Evolutionary conservation across 1,140 invertebrate species (phyloP).

Genomic region (Triops cancriformis): DNA sequence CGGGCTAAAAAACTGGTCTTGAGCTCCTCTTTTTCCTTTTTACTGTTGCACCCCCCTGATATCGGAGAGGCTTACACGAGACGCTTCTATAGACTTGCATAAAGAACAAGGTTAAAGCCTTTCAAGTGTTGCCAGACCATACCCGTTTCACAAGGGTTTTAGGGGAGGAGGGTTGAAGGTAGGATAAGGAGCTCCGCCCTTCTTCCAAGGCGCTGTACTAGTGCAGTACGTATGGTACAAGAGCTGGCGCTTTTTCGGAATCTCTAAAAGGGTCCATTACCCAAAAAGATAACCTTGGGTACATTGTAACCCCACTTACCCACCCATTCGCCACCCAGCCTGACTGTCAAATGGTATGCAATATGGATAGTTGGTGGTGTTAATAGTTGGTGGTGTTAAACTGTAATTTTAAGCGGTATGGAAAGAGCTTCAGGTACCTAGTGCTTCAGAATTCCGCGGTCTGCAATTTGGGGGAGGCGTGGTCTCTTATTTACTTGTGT

Average conservation of each 20-base stretch:
- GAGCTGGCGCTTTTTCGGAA: background rate
- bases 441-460: too few species aligned
- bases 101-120: background rate
- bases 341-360: background rate
- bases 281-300: background rate
- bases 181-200: background rate
- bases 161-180: background rate
- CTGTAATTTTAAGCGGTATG: background rate
- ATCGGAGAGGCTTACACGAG: background rate
- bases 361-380: background rate
- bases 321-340: background rate
- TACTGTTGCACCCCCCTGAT: background rate
- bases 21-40: background rate
- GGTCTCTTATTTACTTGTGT: too few species aligned
- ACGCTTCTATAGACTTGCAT: constrained; percentile 3
- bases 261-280: background rate
- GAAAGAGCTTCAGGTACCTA: too few species aligned
- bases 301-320: background rate
- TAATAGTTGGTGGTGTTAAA: background rate
- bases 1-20: background rate
- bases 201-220: background rate
- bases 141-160: background rate
- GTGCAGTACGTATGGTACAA: too few species aligned
- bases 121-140: background rate
- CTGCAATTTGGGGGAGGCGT: too few species aligned